Conservation (phyloP, 2,113 vertebrate species). For the Cercopithecus mona region DNA sequence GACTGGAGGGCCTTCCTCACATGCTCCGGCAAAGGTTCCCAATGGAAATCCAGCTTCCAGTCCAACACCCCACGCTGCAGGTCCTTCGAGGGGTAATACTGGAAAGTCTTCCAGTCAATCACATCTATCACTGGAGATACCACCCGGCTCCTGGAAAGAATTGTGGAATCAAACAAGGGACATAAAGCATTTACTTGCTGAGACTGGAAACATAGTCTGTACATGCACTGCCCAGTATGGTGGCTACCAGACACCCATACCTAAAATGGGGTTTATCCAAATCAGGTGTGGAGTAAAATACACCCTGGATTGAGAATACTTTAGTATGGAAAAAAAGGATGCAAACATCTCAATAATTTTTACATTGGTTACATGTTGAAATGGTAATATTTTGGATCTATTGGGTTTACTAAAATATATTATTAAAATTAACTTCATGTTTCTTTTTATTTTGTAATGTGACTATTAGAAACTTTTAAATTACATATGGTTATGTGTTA, state of each 20-base stretch:
- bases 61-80: slow-evolving; percentile 89
- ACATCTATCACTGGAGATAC: slow-evolving; percentile 92
- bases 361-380: neutral
- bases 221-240: rapidly evolving
- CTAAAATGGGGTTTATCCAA: neutral
- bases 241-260: neutral
- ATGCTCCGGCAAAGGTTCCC: slow-evolving; percentile 86
- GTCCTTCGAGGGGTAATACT: slow-evolving; percentile 87
- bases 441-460: neutral
- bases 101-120: slow-evolving; percentile 91
- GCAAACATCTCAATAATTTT: neutral
- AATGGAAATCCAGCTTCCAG: slow-evolving; percentile 92
- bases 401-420: neutral
- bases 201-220: neutral
- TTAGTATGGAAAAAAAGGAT: neutral
- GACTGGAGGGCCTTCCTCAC: slow-evolving; percentile 83
- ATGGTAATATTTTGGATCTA: neutral
- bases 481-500: neutral
- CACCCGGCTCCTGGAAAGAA: slow-evolving; percentile 86
- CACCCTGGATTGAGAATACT: neutral
- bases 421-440: slow-evolving; percentile 4
- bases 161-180: neutral
- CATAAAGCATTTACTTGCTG: neutral
- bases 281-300: neutral
- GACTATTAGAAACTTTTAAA: neutral